Percentiles rank a stretch among this genome's conserved stretches.
Conservation (phyloP, 2,113 vertebrate genomes). For the Gadus macrocephalus region DNA sequence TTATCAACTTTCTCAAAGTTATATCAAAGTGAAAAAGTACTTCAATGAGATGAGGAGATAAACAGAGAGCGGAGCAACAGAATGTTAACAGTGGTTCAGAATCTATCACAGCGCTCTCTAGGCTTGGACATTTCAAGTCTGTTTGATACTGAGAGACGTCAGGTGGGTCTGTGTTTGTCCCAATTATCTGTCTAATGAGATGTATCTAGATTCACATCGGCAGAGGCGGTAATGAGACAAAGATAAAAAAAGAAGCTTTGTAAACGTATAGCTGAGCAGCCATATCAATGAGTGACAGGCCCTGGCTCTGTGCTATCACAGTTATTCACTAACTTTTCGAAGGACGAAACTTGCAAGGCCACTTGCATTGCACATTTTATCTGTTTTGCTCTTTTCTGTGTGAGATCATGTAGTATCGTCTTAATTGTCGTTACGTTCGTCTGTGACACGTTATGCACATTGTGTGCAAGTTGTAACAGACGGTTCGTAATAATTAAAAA, state of each 20-base stretch:
- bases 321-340: no score
- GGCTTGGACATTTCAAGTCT: constrained; percentile 60
- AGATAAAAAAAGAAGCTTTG: constrained; percentile 72
- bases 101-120: constrained; percentile 51
- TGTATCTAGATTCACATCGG: constrained; percentile 83
- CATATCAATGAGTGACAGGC: constrained; percentile 84
- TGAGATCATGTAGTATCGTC: no score
- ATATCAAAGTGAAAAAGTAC: constrained; percentile 41
- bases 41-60: constrained; percentile 33
- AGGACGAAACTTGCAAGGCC: no score
- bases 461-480: no score
- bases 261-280: constrained; percentile 57
- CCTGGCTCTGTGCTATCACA: not conserved
- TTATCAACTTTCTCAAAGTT: constrained; percentile 44
- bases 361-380: no score
- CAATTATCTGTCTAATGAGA: constrained; percentile 93
- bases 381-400: no score
- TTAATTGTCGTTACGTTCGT: no score
- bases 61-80: constrained; percentile 32
- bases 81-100: constrained; percentile 57
- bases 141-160: constrained; percentile 45
- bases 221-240: constrained; percentile 84
- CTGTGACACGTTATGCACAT: no score
- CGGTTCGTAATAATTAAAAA: no score
- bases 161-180: constrained; percentile 80